phyloP scores from a whole-genome alignment of 2,888 invertebrate genomes.

The Ormyrus labotus region DNA sequence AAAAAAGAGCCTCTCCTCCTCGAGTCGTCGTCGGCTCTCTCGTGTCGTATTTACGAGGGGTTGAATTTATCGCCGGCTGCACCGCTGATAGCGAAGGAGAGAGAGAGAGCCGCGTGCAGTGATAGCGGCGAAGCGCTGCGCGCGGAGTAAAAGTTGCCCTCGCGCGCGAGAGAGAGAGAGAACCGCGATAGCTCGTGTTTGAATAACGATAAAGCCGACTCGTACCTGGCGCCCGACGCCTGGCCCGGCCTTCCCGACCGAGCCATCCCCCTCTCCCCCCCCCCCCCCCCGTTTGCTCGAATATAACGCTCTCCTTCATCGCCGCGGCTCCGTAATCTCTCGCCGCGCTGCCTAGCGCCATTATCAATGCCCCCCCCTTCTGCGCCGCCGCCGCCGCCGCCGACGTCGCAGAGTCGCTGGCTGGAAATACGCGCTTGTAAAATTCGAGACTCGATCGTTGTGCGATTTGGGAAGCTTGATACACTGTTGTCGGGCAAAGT shows the following conservation, averaged over 20 bases:
- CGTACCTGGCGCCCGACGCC: constrained; percentile 61
- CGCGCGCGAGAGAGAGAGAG: constrained; percentile 48
- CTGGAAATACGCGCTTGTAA: too few relatives aligned
- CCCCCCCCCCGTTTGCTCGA: background rate
- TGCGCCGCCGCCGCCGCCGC: too few relatives aligned
- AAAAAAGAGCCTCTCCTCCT: too few relatives aligned
- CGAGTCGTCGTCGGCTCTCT: too few relatives aligned
- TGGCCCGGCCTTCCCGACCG: constrained; percentile 18
- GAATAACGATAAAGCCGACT: constrained; percentile 68
- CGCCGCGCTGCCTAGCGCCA: background rate
- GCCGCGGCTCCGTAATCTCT: background rate
- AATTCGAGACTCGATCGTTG: too few relatives aligned
- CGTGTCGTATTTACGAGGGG: constrained; percentile 47
- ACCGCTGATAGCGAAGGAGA: background rate
- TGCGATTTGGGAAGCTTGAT: too few relatives aligned
- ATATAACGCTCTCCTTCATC: background rate
- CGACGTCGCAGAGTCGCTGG: too few relatives aligned
- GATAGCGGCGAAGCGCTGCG: background rate
- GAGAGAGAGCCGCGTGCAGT: background rate
- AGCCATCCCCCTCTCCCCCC: background rate
- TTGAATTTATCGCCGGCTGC: constrained; percentile 2
- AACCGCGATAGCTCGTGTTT: constrained; percentile 68
- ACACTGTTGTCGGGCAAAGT: too few relatives aligned
- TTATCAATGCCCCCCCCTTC: background rate
- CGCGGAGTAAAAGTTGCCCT: constrained; percentile 49